Base-by-base conservation (phyloP, 2,113 vertebrate species). In the Petaurus breviceps region DNA sequence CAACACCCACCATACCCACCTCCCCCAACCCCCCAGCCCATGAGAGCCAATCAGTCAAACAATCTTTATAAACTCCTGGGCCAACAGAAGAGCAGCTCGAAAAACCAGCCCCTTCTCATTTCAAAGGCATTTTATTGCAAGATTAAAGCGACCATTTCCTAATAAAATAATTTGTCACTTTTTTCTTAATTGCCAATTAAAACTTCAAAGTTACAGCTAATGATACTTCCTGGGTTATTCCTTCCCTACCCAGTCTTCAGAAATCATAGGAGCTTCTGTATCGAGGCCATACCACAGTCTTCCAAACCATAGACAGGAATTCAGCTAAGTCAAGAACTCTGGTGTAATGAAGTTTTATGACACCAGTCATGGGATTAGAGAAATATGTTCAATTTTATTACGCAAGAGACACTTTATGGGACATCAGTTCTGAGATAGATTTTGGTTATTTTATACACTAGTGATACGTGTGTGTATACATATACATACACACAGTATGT, bases 301-400 rank as follows among this genome's bases (percentile, higher is more conserved):
- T 93, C 95, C 52, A 92, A 95, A 97, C 50, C 46, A 95, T 26
- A 92, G 77, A 26, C 52, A 54, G 61, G 92, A 77, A 49, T 57
- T 89, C 68, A 94, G 53, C 92, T 94, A 90, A 51, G 95, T 24
- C 94, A 92, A 51, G 46, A 92, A 96, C 89, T 91, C 95, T 47
- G 93, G 47, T 92, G 31, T 89, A 97, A 98, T 93, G 50, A 93
- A 95, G 89, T 51, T 77, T 93, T 94, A 95, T 47, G 95, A 94
- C 77, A 91, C 92, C 92, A 94, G 51, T 77, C 96, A 90, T 91
- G 31, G 61, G 95, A 95, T 92, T 92, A 96, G 25, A 52, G 91
- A 25, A 92, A 94, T 91, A 96, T 51, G 96, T 93, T 92, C 92
- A 94, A 47, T 91, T 96, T 97, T 97, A 97, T 92, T 95, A 96